Conservation (phyloP, 2,797 vertebrate species). For the Phataginus tetradactyla region DNA sequence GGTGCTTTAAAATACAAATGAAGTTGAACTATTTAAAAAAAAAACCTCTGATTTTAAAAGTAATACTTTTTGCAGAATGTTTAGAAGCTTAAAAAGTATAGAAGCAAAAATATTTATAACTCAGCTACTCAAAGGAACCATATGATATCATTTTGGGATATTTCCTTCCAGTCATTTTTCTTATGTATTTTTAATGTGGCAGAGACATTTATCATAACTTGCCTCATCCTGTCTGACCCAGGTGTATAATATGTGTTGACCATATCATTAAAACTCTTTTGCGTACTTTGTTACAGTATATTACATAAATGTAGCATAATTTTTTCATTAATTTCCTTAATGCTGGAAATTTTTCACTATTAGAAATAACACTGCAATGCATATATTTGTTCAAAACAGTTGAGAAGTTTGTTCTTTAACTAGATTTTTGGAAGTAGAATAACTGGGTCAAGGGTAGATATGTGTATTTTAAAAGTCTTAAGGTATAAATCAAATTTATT, state of each 20-base stretch:
- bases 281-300: not conserved
- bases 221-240: not conserved
- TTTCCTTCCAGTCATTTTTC: conserved; percentile 33
- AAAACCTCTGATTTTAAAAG: conserved; percentile 32
- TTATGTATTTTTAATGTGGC: conserved; percentile 27
- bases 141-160: not conserved
- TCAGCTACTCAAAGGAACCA: not conserved
- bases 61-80: conserved; percentile 36
- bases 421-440: not conserved
- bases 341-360: not conserved
- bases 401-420: not conserved
- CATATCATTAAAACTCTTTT: not conserved
- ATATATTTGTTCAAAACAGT: conserved; percentile 15
- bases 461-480: not conserved
- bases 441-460: not conserved
- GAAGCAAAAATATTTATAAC: conserved; percentile 21
- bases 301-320: not conserved
- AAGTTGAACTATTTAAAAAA: not conserved
- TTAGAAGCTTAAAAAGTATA: conserved; percentile 22
- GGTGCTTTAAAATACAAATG: conserved; percentile 51
- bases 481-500: not conserved
- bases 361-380: not conserved
- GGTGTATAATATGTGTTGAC: not conserved
- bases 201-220: not conserved
- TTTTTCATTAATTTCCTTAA: conserved; percentile 30